Base-by-base conservation (phyloP, 1,140 invertebrate genomes). In the roundworm (Caenorhabditis elegans) region DNA sequence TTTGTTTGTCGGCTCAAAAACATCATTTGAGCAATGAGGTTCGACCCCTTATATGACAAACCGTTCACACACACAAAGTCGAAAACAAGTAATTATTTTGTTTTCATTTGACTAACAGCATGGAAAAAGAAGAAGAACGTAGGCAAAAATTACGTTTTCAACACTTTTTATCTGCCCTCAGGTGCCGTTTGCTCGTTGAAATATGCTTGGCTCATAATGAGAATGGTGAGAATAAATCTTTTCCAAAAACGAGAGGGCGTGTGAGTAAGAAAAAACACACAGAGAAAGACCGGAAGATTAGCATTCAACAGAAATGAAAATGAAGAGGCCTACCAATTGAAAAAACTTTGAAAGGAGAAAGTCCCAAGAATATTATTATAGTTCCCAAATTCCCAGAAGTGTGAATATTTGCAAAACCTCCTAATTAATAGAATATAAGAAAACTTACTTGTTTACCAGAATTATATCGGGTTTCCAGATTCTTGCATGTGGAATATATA, bases 381-480 rank as follows among this genome's bases (percentile, higher is more conserved):
- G n/a, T n/a, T n/a, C n/a, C n/a, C n/a, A n/a, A 48, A 76, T 46
- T 43, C 36, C 26, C 22, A 48, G 3, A 76, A 76, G 70, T 43
- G 24, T 13, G 8, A 48, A 13, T 19, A 48, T 28, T 60, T 15
- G 19, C 31, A 43, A 46, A 4, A 24, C 3, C 3, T 36, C 13
- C 28, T 46, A 3, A 19, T 6, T 15, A 39, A 34, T 19, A 76
- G 49, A 81, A 36, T n/a, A 51, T 19, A 79, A 47, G 3, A 6
- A 43, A 55, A 70, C 83, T 70, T 24, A 84, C 83, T 89, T 88
- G 53, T 89, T 88, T 15, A 89, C 84, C 26, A 88, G 78, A 70
- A 87, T 88, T 51, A 88, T 88, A 55, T 88, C 87, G 4, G 87
- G 87, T 79, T 84, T 86, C 87, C 87, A 88, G 24, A 88, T 75